Percentiles rank a stretch among this genome's conserved stretches.
These are phyloP conservation scores for Ceraclea dissimilis DNA, from an alignment of 2,888 invertebrate species.

Conservation along the genomic window DNA sequence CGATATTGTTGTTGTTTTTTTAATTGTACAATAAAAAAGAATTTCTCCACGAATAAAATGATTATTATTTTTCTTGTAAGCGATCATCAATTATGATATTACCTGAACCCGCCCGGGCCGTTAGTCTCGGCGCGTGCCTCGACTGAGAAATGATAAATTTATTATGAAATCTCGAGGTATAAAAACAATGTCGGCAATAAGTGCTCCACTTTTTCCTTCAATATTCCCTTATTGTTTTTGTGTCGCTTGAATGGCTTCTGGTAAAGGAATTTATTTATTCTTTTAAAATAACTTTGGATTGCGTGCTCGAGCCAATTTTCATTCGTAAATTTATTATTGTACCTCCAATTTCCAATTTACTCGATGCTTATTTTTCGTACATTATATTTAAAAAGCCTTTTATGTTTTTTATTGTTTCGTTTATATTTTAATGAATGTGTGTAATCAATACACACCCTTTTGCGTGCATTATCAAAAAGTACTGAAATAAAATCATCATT, in stretches of 20 bases:
- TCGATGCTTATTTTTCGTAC: background rate
- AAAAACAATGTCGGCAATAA: background rate
- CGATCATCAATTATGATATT: constrained; percentile 1
- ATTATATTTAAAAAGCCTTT: no score
- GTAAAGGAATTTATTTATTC: background rate
- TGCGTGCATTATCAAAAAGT: no score
- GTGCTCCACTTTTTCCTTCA: background rate
- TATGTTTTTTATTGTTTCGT: background rate
- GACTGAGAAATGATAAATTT: constrained; percentile 1
- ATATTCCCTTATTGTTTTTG: background rate
- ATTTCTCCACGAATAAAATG: no score
- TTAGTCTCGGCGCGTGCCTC: constrained; percentile 4
- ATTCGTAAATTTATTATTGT: background rate
- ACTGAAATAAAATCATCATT: no score
- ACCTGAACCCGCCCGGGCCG: background rate
- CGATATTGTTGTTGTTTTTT: no score
- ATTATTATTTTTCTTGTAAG: background rate
- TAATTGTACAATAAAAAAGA: no score
- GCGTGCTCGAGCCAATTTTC: background rate
- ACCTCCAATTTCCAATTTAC: background rate
- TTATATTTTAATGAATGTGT: no score
- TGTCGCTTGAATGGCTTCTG: background rate
- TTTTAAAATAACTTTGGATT: background rate
- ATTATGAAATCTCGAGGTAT: background rate
- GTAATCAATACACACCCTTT: no score